Percentiles rank a stretch among this genome's conserved stretches.
These are phyloP conservation scores for Parasteatoda lunata DNA, from an alignment of 2,888 invertebrate species.

Conservation along the genomic window DNA sequence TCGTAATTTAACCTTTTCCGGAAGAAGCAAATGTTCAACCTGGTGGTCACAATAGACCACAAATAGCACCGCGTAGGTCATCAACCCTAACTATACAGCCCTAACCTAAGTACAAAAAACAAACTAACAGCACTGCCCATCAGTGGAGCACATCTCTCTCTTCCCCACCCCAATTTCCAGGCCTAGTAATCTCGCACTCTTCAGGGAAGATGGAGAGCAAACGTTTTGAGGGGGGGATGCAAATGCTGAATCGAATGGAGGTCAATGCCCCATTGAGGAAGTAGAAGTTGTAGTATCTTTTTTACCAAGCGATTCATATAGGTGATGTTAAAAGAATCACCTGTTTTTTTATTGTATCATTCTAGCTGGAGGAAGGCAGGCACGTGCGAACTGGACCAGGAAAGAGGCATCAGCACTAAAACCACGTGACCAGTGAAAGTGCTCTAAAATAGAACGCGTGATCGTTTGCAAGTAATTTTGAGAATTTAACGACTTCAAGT, in stretches of 20 bases:
- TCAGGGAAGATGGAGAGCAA: conserved; percentile 18
- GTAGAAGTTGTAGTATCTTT: conserved; percentile 36
- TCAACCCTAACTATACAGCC: conserved; percentile 38
- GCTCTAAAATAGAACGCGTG: conserved; percentile 16
- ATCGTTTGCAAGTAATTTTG: not conserved
- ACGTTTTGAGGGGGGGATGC: not conserved
- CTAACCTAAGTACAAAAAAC: conserved; percentile 39
- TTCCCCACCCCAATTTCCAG: conserved; percentile 31
- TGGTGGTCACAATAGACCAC: not conserved
- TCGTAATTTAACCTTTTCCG: too few species aligned
- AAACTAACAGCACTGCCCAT: conserved; percentile 21
- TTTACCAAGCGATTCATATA: conserved; percentile 9
- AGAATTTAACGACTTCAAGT: too few species aligned
- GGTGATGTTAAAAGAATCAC: conserved; percentile 14
- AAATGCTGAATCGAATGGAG: conserved; percentile 36
- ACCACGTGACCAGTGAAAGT: conserved; percentile 56
- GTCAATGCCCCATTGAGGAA: conserved; percentile 65
- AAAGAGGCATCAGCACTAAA: conserved; percentile 14
- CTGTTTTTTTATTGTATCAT: conserved; percentile 40
- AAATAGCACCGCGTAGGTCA: conserved; percentile 32
- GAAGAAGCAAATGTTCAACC: too few species aligned
- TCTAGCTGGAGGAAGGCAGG: conserved; percentile 5
- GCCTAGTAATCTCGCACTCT: conserved; percentile 32
- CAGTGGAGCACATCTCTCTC: conserved; percentile 42
- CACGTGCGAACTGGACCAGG: conserved; percentile 47